Conservation (phyloP, 2,113 vertebrate species). For the Hiodon alosoides region DNA sequence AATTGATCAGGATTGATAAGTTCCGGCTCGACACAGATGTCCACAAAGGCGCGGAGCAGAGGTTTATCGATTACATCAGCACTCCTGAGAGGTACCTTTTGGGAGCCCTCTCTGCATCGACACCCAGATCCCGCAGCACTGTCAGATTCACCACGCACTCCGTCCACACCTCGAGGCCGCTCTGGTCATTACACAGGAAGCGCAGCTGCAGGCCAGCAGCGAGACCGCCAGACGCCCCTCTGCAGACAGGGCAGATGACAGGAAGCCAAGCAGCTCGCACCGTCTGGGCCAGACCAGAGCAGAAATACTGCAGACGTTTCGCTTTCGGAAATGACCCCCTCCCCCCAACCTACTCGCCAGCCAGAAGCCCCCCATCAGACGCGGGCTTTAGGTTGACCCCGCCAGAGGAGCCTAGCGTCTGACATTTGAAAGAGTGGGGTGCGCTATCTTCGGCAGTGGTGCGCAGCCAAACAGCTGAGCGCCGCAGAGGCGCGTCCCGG, state of each 20-base stretch:
- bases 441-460: conserved; percentile 22
- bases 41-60: not conserved
- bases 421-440: not conserved
- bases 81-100: not conserved
- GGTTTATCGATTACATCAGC: not conserved
- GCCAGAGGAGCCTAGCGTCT: not conserved
- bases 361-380: not conserved
- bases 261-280: not conserved
- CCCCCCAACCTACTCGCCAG: not conserved
- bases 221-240: not conserved
- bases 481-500: not conserved
- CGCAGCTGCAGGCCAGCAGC: not conserved
- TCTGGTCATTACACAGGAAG: too few relatives aligned
- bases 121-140: not conserved
- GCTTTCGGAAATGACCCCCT: too few relatives aligned
- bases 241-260: not conserved
- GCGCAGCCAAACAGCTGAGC: conserved; percentile 23
- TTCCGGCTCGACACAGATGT: not conserved
- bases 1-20: not conserved
- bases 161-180: too few relatives aligned
- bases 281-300: too few relatives aligned
- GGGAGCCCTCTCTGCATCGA: not conserved
- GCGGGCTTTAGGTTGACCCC: not conserved
- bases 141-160: not conserved
- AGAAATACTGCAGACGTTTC: too few relatives aligned